These are phyloP conservation scores for Desmodus rotundus DNA, from an alignment of 2,113 vertebrate genomes.

Conservation along the genomic window DNA sequence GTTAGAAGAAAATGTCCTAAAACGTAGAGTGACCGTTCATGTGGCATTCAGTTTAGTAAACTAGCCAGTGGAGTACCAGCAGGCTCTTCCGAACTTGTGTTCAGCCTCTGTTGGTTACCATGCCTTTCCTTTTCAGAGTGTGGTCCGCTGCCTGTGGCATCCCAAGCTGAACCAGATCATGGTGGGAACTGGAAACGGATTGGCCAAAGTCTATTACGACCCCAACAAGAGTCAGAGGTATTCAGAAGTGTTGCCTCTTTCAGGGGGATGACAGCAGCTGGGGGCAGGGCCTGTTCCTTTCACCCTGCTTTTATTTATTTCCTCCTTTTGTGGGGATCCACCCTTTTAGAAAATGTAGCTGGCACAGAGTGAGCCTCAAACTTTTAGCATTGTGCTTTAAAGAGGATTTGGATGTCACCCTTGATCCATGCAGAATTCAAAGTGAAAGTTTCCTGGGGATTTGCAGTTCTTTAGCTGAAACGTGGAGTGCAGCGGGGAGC, in stretches of 20 bases:
- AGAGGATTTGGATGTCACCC: constrained; percentile 61
- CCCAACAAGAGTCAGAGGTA: constrained; percentile 97
- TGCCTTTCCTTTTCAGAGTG: constrained; percentile 85
- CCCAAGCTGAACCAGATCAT: constrained; percentile 98
- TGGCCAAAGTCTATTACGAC: constrained; percentile 97
- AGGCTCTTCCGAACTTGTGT: not conserved
- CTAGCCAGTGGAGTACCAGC: not conserved
- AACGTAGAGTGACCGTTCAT: not conserved
- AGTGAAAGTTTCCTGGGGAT: constrained; percentile 64
- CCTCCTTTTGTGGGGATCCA: constrained; percentile 60
- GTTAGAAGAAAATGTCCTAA: not conserved
- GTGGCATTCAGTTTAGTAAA: not conserved
- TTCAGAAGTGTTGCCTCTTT: constrained; percentile 2
- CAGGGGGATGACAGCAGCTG: constrained; percentile 66
- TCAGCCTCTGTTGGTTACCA: not conserved
- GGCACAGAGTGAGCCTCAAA: constrained; percentile 50
- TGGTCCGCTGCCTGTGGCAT: constrained; percentile 98
- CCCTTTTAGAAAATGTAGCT: constrained; percentile 65
- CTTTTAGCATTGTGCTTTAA: constrained; percentile 47
- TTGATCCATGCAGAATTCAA: constrained; percentile 65
- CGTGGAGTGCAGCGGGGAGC: constrained; percentile 25
- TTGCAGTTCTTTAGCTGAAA: constrained; percentile 66
- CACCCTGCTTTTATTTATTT: constrained; percentile 32
- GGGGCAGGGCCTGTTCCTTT: not conserved
- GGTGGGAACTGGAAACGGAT: constrained; percentile 94